Conservation (phyloP, 2,797 vertebrate genomes). For the Lagocephalus sceleratus region DNA sequence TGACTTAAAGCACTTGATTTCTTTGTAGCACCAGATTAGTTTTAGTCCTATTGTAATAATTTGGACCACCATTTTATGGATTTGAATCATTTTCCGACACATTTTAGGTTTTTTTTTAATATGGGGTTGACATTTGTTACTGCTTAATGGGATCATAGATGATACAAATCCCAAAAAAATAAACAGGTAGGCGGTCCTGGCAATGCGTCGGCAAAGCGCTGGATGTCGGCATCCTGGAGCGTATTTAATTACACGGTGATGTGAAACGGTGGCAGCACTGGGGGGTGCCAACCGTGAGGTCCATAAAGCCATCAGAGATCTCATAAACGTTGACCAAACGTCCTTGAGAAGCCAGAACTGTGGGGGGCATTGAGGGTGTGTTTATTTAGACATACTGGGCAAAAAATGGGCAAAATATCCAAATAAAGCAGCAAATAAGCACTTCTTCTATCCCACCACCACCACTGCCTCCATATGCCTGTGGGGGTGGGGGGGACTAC, state of each 20-base stretch:
- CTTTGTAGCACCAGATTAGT: too few species aligned
- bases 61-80: too few species aligned
- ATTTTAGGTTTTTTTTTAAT: too few species aligned
- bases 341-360: conserved; percentile 67
- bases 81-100: too few species aligned
- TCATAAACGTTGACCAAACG: conserved; percentile 73
- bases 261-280: conserved; percentile 14
- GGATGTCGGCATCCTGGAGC: conserved; percentile 47
- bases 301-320: conserved; percentile 67
- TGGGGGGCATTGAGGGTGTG: neutral
- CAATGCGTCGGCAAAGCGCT: conserved; percentile 22
- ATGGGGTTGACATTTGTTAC: too few species aligned
- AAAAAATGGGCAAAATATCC: too few species aligned
- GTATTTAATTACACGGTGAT: conserved; percentile 70
- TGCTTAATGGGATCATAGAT: too few species aligned
- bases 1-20: too few species aligned
- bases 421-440: conserved; percentile 13
- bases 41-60: too few species aligned
- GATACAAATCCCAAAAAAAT: neutral
- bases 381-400: too few species aligned
- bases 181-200: conserved; percentile 59
- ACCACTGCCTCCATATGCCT: conserved; percentile 12
- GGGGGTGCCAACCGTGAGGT: conserved; percentile 36
- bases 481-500: conserved; percentile 27
- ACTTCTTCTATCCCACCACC: conserved; percentile 1